These are phyloP conservation scores for Branchipolynoe longqiensis DNA, from an alignment of 2,888 invertebrate species.

Conservation along the genomic window DNA sequence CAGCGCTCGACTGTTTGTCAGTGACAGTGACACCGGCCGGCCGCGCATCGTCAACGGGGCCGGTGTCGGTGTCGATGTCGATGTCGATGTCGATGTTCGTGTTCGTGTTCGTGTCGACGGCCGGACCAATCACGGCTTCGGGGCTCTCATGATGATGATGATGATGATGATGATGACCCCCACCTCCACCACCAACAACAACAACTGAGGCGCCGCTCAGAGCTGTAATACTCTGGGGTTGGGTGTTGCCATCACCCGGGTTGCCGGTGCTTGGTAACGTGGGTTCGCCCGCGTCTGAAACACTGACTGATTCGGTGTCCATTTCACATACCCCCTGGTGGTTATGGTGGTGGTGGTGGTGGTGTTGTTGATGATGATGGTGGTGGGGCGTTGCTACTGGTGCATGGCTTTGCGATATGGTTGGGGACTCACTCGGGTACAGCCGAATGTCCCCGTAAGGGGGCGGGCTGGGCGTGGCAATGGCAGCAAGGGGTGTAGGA, in stretches of 20 bases:
- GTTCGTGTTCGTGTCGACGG: background rate
- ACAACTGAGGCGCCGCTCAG: background rate
- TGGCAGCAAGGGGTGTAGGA: background rate
- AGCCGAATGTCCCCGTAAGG: background rate
- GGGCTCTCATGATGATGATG: background rate
- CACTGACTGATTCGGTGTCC: background rate
- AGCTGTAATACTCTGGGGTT: background rate
- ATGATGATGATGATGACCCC: background rate
- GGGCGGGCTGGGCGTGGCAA: slow-evolving; percentile 37
- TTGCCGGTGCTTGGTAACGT: background rate
- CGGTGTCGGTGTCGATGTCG: background rate
- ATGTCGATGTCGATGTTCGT: too few relatives aligned
- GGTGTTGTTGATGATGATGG: too few relatives aligned
- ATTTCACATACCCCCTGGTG: background rate
- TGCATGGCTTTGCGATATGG: background rate
- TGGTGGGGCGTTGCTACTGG: background rate
- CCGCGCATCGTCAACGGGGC: background rate
- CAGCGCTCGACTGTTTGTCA: too few relatives aligned
- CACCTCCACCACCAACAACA: background rate
- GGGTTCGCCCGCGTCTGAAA: background rate
- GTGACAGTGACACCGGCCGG: background rate
- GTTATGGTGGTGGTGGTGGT: too few relatives aligned
- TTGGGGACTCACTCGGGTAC: background rate
- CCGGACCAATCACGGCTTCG: background rate
- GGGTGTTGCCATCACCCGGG: background rate